phyloP scores from a whole-genome alignment of 2,797 vertebrate genomes.

The Chelmon rostratus region DNA sequence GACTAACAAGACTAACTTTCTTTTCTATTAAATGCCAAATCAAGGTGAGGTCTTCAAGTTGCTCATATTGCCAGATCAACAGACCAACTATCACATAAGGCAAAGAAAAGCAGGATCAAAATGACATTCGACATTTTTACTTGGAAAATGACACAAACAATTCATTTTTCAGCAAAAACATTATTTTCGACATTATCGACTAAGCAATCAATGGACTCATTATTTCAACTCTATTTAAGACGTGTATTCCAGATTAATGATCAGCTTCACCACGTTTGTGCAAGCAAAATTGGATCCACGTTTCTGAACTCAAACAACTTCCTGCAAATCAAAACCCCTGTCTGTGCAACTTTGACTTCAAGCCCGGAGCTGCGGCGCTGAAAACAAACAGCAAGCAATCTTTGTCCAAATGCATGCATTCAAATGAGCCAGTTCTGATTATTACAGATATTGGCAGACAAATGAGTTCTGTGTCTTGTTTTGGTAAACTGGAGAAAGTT shows the following conservation, averaged over 20 bases:
- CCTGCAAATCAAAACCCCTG: not conserved
- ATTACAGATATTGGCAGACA: constrained; percentile 10
- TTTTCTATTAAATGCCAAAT: not conserved
- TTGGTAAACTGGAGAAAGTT: not conserved
- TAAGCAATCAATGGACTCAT: not conserved
- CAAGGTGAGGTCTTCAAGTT: not conserved
- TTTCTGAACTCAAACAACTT: not conserved
- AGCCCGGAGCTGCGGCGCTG: not conserved
- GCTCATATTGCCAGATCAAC: not conserved
- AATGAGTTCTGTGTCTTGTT: not conserved
- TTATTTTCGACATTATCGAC: not conserved
- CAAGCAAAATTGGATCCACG: not conserved
- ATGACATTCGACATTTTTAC: not conserved
- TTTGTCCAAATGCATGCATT: constrained; percentile 3
- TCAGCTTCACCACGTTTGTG: not conserved
- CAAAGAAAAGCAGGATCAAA: not conserved
- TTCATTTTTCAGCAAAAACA: not conserved
- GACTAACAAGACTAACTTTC: not conserved
- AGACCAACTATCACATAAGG: not conserved
- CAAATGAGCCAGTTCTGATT: not conserved
- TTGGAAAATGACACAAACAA: not conserved
- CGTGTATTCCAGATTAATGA: not conserved
- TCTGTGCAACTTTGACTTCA: constrained; percentile 7
- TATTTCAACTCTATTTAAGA: not conserved
- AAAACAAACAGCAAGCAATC: constrained; percentile 16